phyloP scores from a whole-genome alignment of 92 coral and sea anemone genomes.

The Actinostola sp. region DNA sequence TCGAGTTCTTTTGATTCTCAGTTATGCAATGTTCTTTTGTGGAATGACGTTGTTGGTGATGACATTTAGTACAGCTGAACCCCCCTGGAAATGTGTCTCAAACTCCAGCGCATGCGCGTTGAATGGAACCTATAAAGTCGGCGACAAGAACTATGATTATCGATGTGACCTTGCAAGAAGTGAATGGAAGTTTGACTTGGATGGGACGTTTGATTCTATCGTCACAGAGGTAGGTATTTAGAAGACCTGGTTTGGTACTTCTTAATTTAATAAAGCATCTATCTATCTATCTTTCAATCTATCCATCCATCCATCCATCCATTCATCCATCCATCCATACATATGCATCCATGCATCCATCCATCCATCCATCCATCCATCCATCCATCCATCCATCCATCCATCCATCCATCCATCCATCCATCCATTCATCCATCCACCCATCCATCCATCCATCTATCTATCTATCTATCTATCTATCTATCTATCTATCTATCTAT shows the following conservation, averaged over 20 bases:
- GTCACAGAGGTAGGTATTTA: constrained; percentile 46
- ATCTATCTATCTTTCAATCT: background rate
- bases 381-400: no score
- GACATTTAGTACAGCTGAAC: constrained; percentile 27
- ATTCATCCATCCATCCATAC: no score
- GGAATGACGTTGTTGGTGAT: constrained; percentile 9
- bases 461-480: no score
- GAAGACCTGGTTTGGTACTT: background rate
- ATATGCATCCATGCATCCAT: no score
- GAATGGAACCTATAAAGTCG: constrained; percentile 5
- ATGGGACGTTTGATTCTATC: constrained; percentile 24
- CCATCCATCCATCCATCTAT: no score
- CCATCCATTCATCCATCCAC: no score
- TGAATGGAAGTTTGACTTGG: constrained; percentile 22
- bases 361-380: no score
- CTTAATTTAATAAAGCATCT: background rate
- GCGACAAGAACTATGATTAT: constrained; percentile 9
- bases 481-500: no score
- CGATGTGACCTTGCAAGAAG: constrained; percentile 3
- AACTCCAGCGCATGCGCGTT: constrained; percentile 7
- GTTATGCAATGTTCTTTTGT: constrained; percentile 10
- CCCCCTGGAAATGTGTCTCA: constrained; percentile 4
- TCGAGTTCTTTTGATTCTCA: constrained; percentile 1
- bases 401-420: no score
- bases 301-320: no score